Evolutionary conservation across 37 sponge, comb jelly and placozoan genomes (phyloP).

Genomic region (Mnemiopsis leidyi): DNA sequence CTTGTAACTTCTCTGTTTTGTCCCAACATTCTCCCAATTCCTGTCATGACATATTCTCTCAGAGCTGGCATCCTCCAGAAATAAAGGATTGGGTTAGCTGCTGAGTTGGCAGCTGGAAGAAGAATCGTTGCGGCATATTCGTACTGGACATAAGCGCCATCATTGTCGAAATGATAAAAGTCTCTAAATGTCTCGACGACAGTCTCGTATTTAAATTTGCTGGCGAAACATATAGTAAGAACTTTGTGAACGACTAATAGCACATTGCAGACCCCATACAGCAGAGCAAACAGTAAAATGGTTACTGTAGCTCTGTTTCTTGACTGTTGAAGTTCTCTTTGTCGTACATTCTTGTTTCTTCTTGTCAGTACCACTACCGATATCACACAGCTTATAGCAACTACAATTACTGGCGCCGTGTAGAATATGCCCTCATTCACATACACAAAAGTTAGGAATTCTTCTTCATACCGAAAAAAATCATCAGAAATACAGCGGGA

Average conservation of each 20-base stretch:
- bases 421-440: neutral
- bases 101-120: neutral
- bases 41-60: neutral
- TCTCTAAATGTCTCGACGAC: too few species aligned
- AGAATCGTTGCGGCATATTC: neutral
- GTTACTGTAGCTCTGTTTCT: neutral
- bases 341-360: neutral
- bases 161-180: neutral
- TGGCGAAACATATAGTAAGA: too few species aligned
- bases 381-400: neutral
- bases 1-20: neutral
- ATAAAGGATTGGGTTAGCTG: neutral
- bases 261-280: neutral
- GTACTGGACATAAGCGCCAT: neutral
- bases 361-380: neutral
- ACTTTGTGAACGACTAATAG: neutral
- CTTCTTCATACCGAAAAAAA: too few species aligned
- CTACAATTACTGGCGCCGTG: neutral
- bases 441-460: neutral
- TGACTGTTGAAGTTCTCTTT: neutral
- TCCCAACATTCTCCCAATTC: neutral
- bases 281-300: neutral
- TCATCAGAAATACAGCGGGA: too few species aligned
- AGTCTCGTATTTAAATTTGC: too few species aligned
- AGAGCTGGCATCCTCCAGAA: neutral